Evolutionary conservation across 2,888 invertebrate genomes (phyloP).

Genomic region (Phengaris arion): DNA sequence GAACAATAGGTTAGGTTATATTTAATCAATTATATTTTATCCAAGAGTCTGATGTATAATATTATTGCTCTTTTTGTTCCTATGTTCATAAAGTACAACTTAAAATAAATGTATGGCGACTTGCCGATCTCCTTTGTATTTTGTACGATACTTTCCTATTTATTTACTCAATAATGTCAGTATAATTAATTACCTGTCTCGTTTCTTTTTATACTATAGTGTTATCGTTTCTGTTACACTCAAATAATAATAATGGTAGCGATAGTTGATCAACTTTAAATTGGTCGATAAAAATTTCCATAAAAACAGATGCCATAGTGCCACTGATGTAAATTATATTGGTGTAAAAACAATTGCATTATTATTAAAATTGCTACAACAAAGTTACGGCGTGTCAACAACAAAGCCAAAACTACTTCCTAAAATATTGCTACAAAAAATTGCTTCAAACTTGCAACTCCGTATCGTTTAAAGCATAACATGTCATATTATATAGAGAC

Average conservation of each 20-base stretch:
- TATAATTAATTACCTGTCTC: not conserved
- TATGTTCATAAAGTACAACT: too few species aligned
- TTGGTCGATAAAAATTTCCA: not conserved
- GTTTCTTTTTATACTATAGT: not conserved
- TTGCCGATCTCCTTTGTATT: too few species aligned
- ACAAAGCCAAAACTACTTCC: not conserved
- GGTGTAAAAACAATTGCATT: not conserved
- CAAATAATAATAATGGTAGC: not conserved
- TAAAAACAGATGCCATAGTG: not conserved
- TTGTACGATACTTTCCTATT: too few species aligned
- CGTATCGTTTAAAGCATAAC: not conserved
- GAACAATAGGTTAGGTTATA: too few species aligned
- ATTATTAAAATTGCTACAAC: not conserved
- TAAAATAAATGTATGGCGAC: too few species aligned
- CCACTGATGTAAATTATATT: not conserved
- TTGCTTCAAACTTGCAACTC: not conserved
- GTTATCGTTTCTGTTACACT: too few species aligned
- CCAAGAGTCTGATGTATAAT: too few species aligned
- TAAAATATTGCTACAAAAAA: slow-evolving; percentile 2
- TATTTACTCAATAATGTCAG: too few species aligned
- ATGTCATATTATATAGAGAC: not conserved
- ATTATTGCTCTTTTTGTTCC: too few species aligned
- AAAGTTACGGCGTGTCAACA: not conserved
- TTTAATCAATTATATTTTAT: too few species aligned
- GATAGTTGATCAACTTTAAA: not conserved